Evolutionary conservation across 2,797 vertebrate genomes (phyloP).

Genomic region (Peromyscus attwateri): DNA sequence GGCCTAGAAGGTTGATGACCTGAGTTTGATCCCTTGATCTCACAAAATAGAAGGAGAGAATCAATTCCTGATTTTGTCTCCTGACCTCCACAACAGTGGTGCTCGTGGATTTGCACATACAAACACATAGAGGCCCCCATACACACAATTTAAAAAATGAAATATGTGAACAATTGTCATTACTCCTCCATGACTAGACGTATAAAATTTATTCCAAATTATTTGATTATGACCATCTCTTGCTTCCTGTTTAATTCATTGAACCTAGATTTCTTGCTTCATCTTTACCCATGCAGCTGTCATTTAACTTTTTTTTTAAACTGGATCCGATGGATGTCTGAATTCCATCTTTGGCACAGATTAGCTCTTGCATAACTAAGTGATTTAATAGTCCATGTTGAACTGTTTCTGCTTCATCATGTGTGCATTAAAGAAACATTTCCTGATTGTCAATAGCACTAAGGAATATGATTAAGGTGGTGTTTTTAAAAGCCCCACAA

Average conservation of each 20-base stretch:
- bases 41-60: background rate
- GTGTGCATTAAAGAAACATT: conserved; percentile 67
- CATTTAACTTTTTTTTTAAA: background rate
- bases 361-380: conserved; percentile 49
- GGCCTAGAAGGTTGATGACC: background rate
- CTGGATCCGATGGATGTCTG: background rate
- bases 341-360: background rate
- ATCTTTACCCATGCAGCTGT: background rate
- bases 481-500: background rate
- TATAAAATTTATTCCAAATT: conserved; percentile 21
- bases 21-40: background rate
- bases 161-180: background rate
- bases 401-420: conserved; percentile 26
- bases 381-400: conserved; percentile 21
- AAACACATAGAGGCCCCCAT: no score
- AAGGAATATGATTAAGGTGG: background rate
- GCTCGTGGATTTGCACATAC: background rate
- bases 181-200: background rate
- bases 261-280: background rate
- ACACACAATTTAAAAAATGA: background rate
- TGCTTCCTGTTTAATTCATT: background rate
- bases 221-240: background rate
- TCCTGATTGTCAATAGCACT: conserved; percentile 40
- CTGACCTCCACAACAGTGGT: no score
- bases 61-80: background rate